Conservation (phyloP, 2,113 vertebrate species). For the Hypocryptadius cinnamomeus region DNA sequence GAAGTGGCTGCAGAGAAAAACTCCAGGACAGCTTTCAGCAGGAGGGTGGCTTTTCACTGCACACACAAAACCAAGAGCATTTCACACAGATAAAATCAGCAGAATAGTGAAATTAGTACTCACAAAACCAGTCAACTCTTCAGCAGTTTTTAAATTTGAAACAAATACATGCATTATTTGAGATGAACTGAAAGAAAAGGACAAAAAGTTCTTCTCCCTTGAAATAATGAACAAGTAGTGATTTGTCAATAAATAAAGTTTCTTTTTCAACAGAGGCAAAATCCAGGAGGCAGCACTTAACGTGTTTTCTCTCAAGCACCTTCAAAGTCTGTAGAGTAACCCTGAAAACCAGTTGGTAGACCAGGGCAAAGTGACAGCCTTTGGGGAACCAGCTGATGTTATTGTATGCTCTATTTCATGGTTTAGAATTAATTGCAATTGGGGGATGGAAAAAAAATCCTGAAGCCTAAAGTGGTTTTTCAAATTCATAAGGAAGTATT, state of each 20-base stretch:
- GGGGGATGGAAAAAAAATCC: constrained; percentile 2
- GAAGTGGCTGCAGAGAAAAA: not conserved
- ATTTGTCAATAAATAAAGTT: not conserved
- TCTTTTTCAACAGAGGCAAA: not conserved
- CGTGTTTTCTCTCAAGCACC: not conserved
- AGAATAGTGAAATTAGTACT: not conserved
- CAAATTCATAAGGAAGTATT: constrained; percentile 43
- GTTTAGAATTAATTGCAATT: constrained; percentile 45
- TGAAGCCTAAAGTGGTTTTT: constrained; percentile 39
- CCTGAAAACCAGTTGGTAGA: not conserved
- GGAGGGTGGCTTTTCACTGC: not conserved
- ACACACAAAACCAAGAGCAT: not conserved
- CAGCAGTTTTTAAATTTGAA: not conserved
- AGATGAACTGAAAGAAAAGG: not conserved
- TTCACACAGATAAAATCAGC: not conserved
- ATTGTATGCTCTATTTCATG: constrained; percentile 20
- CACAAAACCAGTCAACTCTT: not conserved
- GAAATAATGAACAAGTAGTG: not conserved
- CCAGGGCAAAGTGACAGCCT: not conserved
- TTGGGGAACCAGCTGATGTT: constrained; percentile 10
- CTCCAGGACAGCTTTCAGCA: not conserved
- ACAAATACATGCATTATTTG: not conserved
- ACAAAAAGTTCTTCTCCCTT: not conserved
- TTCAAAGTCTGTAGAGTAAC: not conserved
- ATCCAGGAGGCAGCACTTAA: not conserved